Percentiles rank a stretch among this genome's conserved stretches.
These are phyloP conservation scores for Homarus americanus DNA, from an alignment of 1,140 invertebrate species.

Conservation along the genomic window DNA sequence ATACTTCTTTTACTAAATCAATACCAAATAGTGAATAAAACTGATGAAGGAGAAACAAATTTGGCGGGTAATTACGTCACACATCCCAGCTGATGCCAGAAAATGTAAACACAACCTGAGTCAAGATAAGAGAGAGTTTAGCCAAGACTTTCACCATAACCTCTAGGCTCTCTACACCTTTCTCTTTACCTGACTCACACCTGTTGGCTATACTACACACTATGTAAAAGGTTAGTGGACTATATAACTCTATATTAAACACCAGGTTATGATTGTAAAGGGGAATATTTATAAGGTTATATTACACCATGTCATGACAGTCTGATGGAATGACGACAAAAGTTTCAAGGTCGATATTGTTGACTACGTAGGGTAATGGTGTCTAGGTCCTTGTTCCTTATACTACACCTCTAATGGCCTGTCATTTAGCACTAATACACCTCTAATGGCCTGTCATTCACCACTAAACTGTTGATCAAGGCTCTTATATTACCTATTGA, in stretches of 20 bases:
- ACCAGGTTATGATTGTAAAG: background rate
- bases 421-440: background rate
- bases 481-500: background rate
- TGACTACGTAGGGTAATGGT: background rate
- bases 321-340: background rate
- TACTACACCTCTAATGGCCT: no score
- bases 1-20: no score
- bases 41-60: no score
- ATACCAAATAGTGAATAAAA: no score
- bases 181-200: background rate
- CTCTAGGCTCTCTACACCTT: background rate
- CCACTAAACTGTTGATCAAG: background rate
- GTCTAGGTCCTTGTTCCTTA: no score
- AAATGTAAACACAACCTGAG: conserved; percentile 26
- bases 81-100: conserved; percentile 7
- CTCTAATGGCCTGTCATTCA: background rate
- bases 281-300: background rate
- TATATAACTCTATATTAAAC: background rate
- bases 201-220: background rate
- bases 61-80: background rate
- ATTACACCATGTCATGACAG: conserved; percentile 29
- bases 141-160: background rate
- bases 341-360: conserved; percentile 24
- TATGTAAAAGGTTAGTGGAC: conserved; percentile 22
- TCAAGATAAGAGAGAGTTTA: background rate